Evolutionary conservation across 2,888 invertebrate genomes (phyloP).

Genomic region (Cosmia trapezina): DNA sequence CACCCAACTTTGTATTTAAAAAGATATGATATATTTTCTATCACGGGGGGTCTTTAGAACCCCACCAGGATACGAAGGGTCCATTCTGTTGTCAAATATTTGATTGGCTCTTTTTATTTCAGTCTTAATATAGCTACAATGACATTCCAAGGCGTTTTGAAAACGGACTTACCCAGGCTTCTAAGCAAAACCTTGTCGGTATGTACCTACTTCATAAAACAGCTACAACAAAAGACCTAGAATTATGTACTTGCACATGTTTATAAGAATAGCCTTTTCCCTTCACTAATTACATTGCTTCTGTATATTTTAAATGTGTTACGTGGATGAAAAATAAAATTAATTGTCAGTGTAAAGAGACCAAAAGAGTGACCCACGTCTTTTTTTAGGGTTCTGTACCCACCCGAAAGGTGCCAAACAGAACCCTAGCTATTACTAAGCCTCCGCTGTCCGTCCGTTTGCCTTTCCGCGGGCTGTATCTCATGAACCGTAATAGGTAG

Average conservation of each 20-base stretch:
- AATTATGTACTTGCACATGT: not conserved
- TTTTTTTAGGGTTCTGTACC: not conserved
- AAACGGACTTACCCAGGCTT: not conserved
- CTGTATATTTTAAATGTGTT: constrained; percentile 19
- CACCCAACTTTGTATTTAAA: too few relatives aligned
- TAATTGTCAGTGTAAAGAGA: constrained; percentile 40
- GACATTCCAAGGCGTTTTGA: not conserved
- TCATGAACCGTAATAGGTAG: too few relatives aligned
- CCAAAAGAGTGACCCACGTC: constrained; percentile 29
- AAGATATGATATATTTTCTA: too few relatives aligned
- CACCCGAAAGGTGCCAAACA: too few relatives aligned
- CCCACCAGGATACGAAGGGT: too few relatives aligned
- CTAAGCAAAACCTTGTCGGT: too few relatives aligned
- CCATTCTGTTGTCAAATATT: not conserved
- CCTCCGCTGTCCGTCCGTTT: too few relatives aligned
- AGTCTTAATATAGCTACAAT: not conserved
- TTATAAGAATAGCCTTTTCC: not conserved
- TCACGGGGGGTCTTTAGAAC: too few relatives aligned
- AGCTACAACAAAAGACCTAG: not conserved
- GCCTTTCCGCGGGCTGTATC: too few relatives aligned
- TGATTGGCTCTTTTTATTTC: not conserved
- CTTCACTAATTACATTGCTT: constrained; percentile 23
- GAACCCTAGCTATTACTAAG: too few relatives aligned
- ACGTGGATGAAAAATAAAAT: constrained; percentile 21
- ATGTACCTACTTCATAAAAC: not conserved